Base-by-base conservation (phyloP, 2,797 vertebrate species). In the Anguilla marmorata region DNA sequence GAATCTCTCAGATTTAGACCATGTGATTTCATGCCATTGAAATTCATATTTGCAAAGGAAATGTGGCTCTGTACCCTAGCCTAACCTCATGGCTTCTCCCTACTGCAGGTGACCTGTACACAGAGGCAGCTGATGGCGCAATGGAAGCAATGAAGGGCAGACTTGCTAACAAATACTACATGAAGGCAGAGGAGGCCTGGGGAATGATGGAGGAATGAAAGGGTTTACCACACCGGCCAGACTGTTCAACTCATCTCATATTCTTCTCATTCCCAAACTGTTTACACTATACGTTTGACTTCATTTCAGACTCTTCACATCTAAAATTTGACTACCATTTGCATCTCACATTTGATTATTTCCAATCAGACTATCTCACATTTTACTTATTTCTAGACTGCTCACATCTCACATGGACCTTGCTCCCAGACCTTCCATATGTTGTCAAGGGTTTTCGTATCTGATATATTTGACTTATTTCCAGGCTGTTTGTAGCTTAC, bases 151-250 rank as follows among this genome's bases (percentile, higher is more conserved):
- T 99, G 98, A 99, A 99, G 86, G 99, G 99, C 82, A 95, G 98
- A 24, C 91, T 99, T 90, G 98, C 99, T 66, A 99, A 97, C 92
- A 95, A 97, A 90, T 99, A 98, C 93, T 99, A 99, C 91, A 94
- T 98, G 95, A 98, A 97, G 92, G 98, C 98, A 0, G 99, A 99
- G 89, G 98, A 98, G 90, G 98, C 98, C 83, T 99, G 98, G 98
- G 96, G 97, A 0, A 92, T 97, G 88, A 97, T 99, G 96, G 98
- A 99, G 91, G 98, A 98, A 86, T 63, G 50, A 33, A 69, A 58
- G n/a, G 21, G 19, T 16, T n/a, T 33, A 12, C n/a, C 9, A 72
- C 52, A 14, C 21, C 24, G 41, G 24, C 86, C 19, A 11, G 82
- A 88, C 80, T 87, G 85, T 84, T 56, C 41, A 33, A 14, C 72